These are phyloP conservation scores for Fundulus diaphanus DNA, from an alignment of 2,797 vertebrate genomes.

Conservation along the genomic window DNA sequence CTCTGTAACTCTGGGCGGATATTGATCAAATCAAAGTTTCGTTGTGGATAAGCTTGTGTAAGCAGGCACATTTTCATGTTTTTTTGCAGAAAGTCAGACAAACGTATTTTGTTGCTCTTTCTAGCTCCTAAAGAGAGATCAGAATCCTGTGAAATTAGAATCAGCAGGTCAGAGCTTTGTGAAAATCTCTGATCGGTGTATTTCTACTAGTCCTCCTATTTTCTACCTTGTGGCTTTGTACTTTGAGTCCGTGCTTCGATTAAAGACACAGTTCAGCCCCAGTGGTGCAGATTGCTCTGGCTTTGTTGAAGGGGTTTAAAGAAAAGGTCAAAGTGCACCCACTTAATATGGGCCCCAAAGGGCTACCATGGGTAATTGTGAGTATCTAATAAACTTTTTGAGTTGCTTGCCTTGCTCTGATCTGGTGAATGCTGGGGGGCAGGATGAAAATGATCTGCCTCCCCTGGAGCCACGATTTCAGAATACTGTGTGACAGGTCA, in stretches of 20 bases:
- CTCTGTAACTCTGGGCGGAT: background rate
- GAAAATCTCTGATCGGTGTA: constrained; percentile 23
- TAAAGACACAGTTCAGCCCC: constrained; percentile 71
- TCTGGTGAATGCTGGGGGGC: constrained; percentile 32
- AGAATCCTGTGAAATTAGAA: background rate
- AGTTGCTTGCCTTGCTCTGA: constrained; percentile 55
- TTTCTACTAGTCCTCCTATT: constrained; percentile 12
- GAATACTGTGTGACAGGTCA: constrained; percentile 68
- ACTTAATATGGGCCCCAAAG: constrained; percentile 81
- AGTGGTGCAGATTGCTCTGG: constrained; percentile 78
- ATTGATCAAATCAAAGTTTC: background rate
- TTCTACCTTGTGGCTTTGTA: constrained; percentile 22
- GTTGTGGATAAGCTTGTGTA: background rate
- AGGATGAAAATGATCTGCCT: constrained; percentile 52
- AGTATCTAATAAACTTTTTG: constrained; percentile 80
- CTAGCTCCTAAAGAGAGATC: background rate
- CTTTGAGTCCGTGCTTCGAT: constrained; percentile 64
- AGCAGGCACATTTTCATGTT: background rate
- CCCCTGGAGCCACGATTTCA: constrained; percentile 57
- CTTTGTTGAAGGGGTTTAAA: constrained; percentile 79
- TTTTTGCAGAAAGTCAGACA: too few relatives aligned
- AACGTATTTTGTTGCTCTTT: background rate
- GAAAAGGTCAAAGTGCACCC: constrained; percentile 79
- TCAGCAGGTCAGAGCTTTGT: background rate
- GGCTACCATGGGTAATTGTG: constrained; percentile 82